Evolutionary conservation across 2,888 invertebrate genomes (phyloP).

Genomic region (Scrobipalpa costella): DNA sequence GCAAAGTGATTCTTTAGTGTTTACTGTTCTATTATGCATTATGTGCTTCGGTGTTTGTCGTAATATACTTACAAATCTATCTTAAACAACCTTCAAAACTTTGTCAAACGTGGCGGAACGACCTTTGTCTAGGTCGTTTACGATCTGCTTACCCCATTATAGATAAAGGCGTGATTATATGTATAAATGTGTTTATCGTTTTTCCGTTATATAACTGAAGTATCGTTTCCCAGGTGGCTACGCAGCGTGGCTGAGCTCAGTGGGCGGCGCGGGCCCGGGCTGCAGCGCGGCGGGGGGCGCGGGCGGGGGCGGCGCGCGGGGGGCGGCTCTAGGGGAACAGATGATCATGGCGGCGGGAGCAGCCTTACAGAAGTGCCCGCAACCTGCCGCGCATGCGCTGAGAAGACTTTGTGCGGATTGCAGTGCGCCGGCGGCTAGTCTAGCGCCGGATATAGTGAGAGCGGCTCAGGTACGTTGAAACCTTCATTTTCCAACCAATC

Average conservation of each 20-base stretch:
- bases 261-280: constrained; percentile 49
- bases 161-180: no score
- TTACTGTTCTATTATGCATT: no score
- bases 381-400: constrained; percentile 91
- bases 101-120: no score
- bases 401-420: constrained; percentile 94
- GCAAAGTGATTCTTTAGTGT: no score
- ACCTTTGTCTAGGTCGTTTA: no score
- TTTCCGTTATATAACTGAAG: no score
- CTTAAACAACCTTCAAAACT: no score
- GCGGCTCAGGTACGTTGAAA: constrained; percentile 69
- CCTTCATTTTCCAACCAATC: neutral
- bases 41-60: no score
- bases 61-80: no score
- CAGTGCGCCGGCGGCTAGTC: constrained; percentile 86
- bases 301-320: constrained; percentile 48
- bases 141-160: no score
- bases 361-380: constrained; percentile 83
- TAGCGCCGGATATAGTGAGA: constrained; percentile 87
- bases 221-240: constrained; percentile 82
- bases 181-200: no score
- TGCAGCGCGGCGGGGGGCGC: constrained; percentile 87
- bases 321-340: constrained; percentile 53
- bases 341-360: constrained; percentile 70
- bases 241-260: constrained; percentile 88